Evolutionary conservation across 2,797 vertebrate species (phyloP).

Genomic region (Masticophis lateralis): DNA sequence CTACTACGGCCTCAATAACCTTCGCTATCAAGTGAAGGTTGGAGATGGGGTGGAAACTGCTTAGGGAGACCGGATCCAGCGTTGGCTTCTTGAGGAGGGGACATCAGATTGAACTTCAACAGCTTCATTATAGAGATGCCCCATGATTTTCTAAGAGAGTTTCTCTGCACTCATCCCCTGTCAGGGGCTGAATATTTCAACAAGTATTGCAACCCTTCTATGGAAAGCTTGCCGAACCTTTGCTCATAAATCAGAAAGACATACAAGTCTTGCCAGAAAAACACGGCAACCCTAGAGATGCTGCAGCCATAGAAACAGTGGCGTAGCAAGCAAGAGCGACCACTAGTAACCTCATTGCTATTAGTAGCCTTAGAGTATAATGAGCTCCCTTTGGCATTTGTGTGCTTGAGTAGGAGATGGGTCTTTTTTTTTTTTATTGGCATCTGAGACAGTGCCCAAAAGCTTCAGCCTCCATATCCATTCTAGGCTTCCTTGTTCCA

Average conservation of each 20-base stretch:
- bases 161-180: background rate
- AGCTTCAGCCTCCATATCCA: background rate
- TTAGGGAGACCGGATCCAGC: no score
- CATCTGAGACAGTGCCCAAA: background rate
- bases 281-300: background rate
- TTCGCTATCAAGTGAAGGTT: no score
- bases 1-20: no score
- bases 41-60: no score
- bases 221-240: background rate
- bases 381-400: constrained; percentile 19
- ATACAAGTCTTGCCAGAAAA: background rate
- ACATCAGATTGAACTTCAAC: background rate
- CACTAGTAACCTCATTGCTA: background rate
- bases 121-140: background rate
- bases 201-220: background rate
- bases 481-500: background rate
- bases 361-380: constrained; percentile 4
- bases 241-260: background rate
- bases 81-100: no score
- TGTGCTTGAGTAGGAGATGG: background rate
- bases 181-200: background rate
- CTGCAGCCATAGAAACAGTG: constrained; percentile 4
- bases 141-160: background rate
- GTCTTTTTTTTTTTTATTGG: background rate
- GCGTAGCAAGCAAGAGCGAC: background rate